These are phyloP conservation scores for Enteromius afrohamiltoni DNA, from an alignment of 2,797 vertebrate genomes.

Conservation along the genomic window DNA sequence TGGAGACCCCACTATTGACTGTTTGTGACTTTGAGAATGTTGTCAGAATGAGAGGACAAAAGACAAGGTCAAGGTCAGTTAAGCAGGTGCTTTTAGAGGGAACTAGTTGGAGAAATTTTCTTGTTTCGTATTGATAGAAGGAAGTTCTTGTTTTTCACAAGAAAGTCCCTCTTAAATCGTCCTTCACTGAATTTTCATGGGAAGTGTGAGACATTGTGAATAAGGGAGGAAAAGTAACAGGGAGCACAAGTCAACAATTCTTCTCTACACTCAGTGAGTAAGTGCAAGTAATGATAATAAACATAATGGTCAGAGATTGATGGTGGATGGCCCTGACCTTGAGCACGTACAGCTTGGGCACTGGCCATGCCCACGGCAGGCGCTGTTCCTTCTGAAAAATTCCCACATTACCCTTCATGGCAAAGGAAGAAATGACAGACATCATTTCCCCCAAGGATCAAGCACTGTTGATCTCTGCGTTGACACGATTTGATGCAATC, in stretches of 20 bases:
- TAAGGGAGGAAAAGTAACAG: conserved; percentile 71
- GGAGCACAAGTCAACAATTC: conserved; percentile 70
- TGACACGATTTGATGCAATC: conserved; percentile 80
- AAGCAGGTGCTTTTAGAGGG: conserved; percentile 49
- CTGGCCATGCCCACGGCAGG: conserved; percentile 63
- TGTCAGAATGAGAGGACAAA: not conserved
- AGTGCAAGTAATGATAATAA: conserved; percentile 75
- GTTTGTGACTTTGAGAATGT: not conserved
- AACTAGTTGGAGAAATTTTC: conserved; percentile 26
- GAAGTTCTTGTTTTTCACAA: not conserved
- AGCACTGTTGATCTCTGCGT: conserved; percentile 76
- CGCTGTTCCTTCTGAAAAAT: conserved; percentile 66
- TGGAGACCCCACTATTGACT: not conserved
- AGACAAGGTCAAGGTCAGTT: not conserved
- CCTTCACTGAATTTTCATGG: conserved; percentile 62
- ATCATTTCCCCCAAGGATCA: conserved; percentile 79
- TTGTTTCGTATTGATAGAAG: not conserved
- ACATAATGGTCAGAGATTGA: conserved; percentile 72
- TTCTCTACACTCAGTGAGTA: conserved; percentile 67
- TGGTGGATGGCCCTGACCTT: conserved; percentile 72
- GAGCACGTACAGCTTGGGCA: conserved; percentile 57
- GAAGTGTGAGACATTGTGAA: conserved; percentile 73
- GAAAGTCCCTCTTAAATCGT: conserved; percentile 17
- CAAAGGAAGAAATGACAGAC: conserved; percentile 85
- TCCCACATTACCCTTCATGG: conserved; percentile 79